Evolutionary conservation across 2,113 vertebrate genomes (phyloP), one percentile per base, ranked within the genome.

Genomic region (Fulica atra): DNA sequence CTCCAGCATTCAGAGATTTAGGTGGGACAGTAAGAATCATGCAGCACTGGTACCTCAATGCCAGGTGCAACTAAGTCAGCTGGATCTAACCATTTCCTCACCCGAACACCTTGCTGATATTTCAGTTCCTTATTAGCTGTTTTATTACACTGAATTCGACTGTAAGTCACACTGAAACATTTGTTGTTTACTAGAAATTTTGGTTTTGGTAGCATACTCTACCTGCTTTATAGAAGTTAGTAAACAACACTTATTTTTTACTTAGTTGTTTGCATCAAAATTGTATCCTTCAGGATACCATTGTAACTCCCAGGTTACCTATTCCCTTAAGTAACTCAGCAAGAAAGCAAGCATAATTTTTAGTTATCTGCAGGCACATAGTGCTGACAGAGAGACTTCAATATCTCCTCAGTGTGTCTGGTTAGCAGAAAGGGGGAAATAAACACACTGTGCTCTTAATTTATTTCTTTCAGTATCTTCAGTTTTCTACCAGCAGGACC

Each of bases 41-140:
- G 2, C 8, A 31, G 24, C 17, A 8, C 4, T 33, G 9, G 2
- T 64, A 8, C 3, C 25, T 46, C 0, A 10, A 17, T 44, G 5
- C 3, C 51, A 70, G 10, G 10, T 63, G 3, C 9, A 73, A 51
- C 33, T 65, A 50, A 83, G 29, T 63, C 51, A 31, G 9, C 8
- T 86, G 21, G 20, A 44, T 68, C 24, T 35, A 87, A 51, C 11
- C 1, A 35, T 81, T 72, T 84, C 35, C 14, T 10, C 51, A 28
- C 12, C 23, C 15, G 25, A 81, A 69, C 6, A 73, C 9, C 28
- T 69, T n/a, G 60, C 19, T 64, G 23, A 42, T 57, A 48, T 23
- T 69, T 77, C 18, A 15, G 2, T 40, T 86, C 26, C 11, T 50
- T 57, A 7, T 64, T 57, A 74, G 16, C 25, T 70, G 13, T 40